A percentile compares a stretch with the other conserved stretches of the same genome.
Conservation (phyloP, 2,888 invertebrate species). For the Cotesia congregata region DNA sequence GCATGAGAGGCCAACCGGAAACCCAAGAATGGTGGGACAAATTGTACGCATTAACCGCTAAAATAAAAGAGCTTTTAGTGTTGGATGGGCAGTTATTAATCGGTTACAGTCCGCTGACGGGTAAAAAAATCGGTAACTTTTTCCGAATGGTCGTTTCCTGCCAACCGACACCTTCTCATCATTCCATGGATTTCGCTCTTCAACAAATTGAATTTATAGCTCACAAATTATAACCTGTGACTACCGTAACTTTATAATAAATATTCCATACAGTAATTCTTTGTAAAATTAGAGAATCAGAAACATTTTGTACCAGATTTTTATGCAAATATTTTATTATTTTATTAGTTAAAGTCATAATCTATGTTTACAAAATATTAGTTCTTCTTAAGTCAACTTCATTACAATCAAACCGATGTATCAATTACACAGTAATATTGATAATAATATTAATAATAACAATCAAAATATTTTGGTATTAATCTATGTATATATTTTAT, state of each 20-base stretch:
- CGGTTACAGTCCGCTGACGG: constrained; percentile 80
- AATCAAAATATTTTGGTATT: not conserved
- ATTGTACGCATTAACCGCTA: constrained; percentile 75
- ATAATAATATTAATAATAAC: not conserved
- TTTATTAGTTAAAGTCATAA: not conserved
- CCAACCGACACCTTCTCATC: constrained; percentile 75
- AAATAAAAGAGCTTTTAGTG: constrained; percentile 80
- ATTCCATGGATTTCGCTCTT: constrained; percentile 77
- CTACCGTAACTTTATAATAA: too few relatives aligned
- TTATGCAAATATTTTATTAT: not conserved
- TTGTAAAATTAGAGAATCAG: too few relatives aligned
- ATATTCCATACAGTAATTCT: too few relatives aligned
- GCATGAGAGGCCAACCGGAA: constrained; percentile 69
- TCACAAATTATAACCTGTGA: not conserved
- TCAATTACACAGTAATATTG: not conserved
- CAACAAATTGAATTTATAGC: constrained; percentile 73
- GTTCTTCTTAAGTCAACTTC: not conserved
- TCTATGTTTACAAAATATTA: not conserved
- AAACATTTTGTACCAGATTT: not conserved
- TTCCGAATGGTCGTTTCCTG: constrained; percentile 83
- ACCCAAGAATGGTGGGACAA: constrained; percentile 72
- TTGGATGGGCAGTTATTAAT: constrained; percentile 79
- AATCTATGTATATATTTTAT: not conserved
- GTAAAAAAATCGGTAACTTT: constrained; percentile 79
- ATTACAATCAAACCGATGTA: not conserved